Evolutionary conservation across 1,140 invertebrate species (phyloP).

Genomic region (Sitobion miscanthi): DNA sequence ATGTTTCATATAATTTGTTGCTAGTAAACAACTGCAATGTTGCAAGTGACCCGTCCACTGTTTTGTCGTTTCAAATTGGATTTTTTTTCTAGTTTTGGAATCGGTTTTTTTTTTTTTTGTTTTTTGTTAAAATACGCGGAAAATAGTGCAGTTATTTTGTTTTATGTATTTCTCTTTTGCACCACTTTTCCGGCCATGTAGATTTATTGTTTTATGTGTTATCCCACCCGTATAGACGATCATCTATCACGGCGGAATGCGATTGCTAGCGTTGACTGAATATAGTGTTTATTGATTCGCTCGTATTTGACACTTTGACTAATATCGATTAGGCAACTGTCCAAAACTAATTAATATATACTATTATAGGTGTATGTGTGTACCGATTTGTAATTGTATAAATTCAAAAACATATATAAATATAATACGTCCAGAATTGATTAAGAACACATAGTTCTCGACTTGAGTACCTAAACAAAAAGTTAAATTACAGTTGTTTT

Average conservation of each 20-base stretch:
- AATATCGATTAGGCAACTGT: neutral
- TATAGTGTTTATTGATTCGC: neutral
- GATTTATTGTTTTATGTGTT: neutral
- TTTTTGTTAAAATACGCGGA: neutral
- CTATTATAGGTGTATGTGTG: neutral
- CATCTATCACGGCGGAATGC: neutral
- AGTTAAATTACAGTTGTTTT: neutral
- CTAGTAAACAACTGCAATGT: neutral
- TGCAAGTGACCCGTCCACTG: neutral
- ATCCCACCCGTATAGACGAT: neutral
- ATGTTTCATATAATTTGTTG: neutral
- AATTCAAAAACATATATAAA: neutral
- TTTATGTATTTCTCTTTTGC: neutral
- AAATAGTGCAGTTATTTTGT: neutral
- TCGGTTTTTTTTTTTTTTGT: neutral
- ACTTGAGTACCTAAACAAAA: neutral
- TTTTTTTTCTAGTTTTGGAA: neutral
- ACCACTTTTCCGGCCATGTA: neutral
- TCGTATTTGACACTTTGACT: neutral
- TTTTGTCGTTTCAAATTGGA: neutral
- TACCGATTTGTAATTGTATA: neutral
- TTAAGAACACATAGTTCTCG: neutral
- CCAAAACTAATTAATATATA: neutral
- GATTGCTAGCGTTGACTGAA: neutral
- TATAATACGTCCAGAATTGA: neutral